Evolutionary conservation across 2,888 invertebrate genomes (phyloP), one percentile per base, ranked within the genome.

Genomic region (Hybos culiciformis): DNA sequence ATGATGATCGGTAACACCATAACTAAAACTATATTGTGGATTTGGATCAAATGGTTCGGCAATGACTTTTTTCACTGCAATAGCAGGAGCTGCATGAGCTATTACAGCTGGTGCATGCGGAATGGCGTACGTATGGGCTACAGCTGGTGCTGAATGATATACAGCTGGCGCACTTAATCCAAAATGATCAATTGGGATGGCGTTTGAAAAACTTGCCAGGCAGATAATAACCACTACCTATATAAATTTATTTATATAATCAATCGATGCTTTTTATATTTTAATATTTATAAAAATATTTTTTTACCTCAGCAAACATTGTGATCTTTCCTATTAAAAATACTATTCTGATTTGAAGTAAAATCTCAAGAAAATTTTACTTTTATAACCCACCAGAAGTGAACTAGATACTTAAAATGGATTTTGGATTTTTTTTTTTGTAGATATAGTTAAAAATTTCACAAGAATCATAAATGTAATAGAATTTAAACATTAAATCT

Each of bases 21-120:
- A 79, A 37, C 77, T 74, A 62, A 73, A 80, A 41, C 75, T 75
- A 57, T 80, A 79, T 57, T 77, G 75, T 11, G 78, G 78, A 50
- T 59, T 59, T n/a, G 57, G 55, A 48, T 59, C 59, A 31, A 52
- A 54, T 38, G 61, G 58, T 45, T 59, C 57, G 9, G 50, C 38
- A 4, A 56, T 53, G 12, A 56, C 53, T 7, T 57, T 53, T 32
- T 45, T 42, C 31, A 47, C 48, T 2, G 46, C 18, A 8, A 49
- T 47, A 7, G 46, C 37, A 45, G 60, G 58, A 39, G 60, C 59
- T 43, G 64, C 59, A 43, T 52, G 53, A 4, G 60, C 54, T 4
- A 57, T 51, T 32, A 50, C 46, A 50, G 57, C 53, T 20, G 56
- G 57, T 7, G 62, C 58, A 42, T 47, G 45, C n/a, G n/a, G n/a